These are phyloP conservation scores for Liparis tanakae DNA, from an alignment of 2,797 vertebrate species.

Conservation along the genomic window DNA sequence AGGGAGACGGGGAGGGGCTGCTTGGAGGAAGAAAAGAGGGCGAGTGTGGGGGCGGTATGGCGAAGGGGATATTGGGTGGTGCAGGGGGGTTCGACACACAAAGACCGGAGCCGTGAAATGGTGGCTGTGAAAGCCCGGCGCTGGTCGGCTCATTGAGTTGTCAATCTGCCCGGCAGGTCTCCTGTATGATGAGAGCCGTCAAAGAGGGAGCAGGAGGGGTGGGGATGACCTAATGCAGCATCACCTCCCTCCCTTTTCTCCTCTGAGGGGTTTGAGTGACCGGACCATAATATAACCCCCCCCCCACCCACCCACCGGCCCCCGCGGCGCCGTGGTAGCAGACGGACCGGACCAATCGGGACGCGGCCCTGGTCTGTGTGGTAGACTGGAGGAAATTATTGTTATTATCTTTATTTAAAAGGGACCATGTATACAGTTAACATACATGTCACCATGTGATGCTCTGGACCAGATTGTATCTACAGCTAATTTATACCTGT, in stretches of 20 bases:
- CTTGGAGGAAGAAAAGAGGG: slow-evolving; percentile 21
- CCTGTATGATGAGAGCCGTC: slow-evolving; percentile 76
- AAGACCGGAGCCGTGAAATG: slow-evolving; percentile 78
- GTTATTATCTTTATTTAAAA: too few species aligned
- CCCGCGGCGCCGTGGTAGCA: slow-evolving; percentile 49
- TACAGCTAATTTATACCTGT: too few species aligned
- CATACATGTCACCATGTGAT: too few species aligned
- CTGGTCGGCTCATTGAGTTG: slow-evolving; percentile 87
- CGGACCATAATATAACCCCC: slow-evolving; percentile 39
- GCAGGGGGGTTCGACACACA: slow-evolving; percentile 58
- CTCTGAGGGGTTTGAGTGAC: slow-evolving; percentile 57
- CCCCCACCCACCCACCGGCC: too few species aligned
- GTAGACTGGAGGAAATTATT: slow-evolving; percentile 10
- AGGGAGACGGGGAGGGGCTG: slow-evolving; percentile 9
- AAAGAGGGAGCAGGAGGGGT: slow-evolving; percentile 48
- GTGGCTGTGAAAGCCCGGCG: slow-evolving; percentile 72
- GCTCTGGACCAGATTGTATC: too few species aligned
- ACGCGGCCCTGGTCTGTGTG: slow-evolving; percentile 14
- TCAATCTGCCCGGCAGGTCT: slow-evolving; percentile 83
- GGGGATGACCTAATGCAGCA: slow-evolving; percentile 74
- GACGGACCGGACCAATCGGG: slow-evolving; percentile 37
- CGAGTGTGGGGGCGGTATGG: slow-evolving; percentile 15
- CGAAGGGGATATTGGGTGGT: slow-evolving; percentile 18
- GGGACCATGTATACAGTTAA: too few species aligned
- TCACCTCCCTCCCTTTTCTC: slow-evolving; percentile 54